Conservation (phyloP, 2,888 invertebrate genomes). For the Hanleya hanleyi region DNA sequence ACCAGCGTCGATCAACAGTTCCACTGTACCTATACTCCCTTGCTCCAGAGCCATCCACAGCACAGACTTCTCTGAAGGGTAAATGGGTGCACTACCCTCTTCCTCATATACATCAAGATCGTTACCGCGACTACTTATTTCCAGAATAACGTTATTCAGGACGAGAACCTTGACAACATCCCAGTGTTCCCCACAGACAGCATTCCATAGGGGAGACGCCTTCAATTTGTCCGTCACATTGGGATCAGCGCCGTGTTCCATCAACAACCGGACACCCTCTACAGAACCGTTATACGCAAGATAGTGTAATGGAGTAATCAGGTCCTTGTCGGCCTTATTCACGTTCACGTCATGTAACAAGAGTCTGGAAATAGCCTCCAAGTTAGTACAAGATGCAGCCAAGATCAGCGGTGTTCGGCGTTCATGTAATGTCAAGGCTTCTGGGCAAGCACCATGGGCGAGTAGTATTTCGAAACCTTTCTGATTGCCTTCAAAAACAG, state of each 20-base stretch:
- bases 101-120: too few relatives aligned
- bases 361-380: conserved; percentile 45
- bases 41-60: too few relatives aligned
- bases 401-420: conserved; percentile 64
- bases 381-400: conserved; percentile 58
- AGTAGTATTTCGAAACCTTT: conserved; percentile 47
- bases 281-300: conserved; percentile 59
- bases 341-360: conserved; percentile 52
- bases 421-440: conserved; percentile 49
- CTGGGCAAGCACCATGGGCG: conserved; percentile 45
- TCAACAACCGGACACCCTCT: conserved; percentile 43
- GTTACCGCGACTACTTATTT: conserved; percentile 47
- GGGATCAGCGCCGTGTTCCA: conserved; percentile 59
- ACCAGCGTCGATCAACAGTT: too few relatives aligned
- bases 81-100: too few relatives aligned
- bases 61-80: too few relatives aligned
- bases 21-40: too few relatives aligned
- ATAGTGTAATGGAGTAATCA: conserved; percentile 62
- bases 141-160: conserved; percentile 51
- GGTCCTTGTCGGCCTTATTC: conserved; percentile 63
- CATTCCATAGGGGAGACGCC: conserved; percentile 65
- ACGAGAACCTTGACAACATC: conserved; percentile 51
- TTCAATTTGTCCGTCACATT: conserved; percentile 46
- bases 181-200: conserved; percentile 47
- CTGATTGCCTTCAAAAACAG: conserved; percentile 61